Conservation (phyloP, 2,113 vertebrate genomes). For the Abramis brama region DNA sequence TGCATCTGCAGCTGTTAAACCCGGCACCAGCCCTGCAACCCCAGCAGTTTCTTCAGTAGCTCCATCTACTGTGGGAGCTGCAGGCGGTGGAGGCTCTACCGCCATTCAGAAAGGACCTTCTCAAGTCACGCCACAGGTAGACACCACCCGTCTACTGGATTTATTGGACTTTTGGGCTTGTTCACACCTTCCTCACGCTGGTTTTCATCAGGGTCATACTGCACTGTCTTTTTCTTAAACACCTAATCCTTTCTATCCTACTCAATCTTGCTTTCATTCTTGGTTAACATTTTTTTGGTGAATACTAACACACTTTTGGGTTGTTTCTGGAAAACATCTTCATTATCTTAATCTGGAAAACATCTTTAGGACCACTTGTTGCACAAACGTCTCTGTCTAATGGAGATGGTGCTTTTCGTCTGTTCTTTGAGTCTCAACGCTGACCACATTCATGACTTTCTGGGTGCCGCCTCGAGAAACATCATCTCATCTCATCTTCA, state of each 20-base stretch:
- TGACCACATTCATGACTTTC: not conserved
- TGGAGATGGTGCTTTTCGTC: not conserved
- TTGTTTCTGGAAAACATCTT: constrained; percentile 12
- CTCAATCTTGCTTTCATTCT: not conserved
- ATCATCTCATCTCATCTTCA: not conserved
- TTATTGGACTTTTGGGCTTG: not conserved
- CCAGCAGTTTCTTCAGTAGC: constrained; percentile 48
- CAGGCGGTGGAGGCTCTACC: constrained; percentile 41
- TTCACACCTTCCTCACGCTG: constrained; percentile 3
- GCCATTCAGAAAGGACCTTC: constrained; percentile 54
- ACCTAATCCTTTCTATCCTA: not conserved
- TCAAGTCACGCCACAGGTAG: constrained; percentile 68
- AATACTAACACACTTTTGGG: constrained; percentile 12
- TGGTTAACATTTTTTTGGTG: constrained; percentile 1
- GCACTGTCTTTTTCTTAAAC: not conserved
- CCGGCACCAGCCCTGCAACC: constrained; percentile 22
- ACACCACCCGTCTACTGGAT: constrained; percentile 27
- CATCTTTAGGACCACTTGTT: not conserved
- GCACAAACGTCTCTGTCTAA: not conserved
- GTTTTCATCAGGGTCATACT: not conserved
- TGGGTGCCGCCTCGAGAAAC: not conserved
- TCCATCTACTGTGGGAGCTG: constrained; percentile 9
- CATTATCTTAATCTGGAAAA: not conserved
- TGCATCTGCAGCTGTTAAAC: constrained; percentile 6
- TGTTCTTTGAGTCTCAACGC: not conserved